Evolutionary conservation across 2,113 vertebrate genomes (phyloP), one percentile per base, ranked within the genome.

Genomic region (Alaudala cheleensis): DNA sequence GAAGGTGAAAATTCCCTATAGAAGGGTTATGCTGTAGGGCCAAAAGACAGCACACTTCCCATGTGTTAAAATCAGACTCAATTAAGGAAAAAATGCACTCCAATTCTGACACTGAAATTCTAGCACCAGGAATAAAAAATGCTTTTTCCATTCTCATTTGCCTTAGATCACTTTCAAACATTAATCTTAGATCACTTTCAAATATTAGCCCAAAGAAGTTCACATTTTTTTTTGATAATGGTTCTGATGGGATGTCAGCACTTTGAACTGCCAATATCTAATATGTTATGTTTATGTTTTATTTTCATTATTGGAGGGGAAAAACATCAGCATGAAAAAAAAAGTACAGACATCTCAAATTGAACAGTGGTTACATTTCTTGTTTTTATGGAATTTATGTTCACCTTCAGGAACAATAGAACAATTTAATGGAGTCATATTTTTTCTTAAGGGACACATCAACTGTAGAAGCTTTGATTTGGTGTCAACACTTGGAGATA

Each of bases 271-370:
- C 65, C 40, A 54, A 26, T 56, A 67, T 78, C 23, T 87, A 82
- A 29, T 39, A 29, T 39, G 28, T 76, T 86, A 86, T 23, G 17
- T 51, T 90, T 81, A 76, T 81, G 33, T 13, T 88, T 92, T 88
- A 84, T 94, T 92, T 80, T 80, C 60, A 57, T 91, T 74, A 49
- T 83, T 91, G 76, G 73, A 73, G 29, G 50, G 31, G 69, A 91
- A 79, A 0, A 3, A 45, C 20, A 78, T 78, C 24, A 80, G 2
- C 14, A 49, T 77, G 65, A 82, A 83, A 94, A 92, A 77, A 53
- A 25, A 47, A 90, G 12, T 29, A 65, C 17, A 92, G 86, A 62
- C 18, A 81, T 67, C 67, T 91, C n/a, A 82, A 62, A 91, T 45
- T 92, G 42, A 96, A 90, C 31, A 56, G 49, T 86, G 76, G 33